Conservation (phyloP, 2,797 vertebrate species). For the Epinephelus coioides region DNA sequence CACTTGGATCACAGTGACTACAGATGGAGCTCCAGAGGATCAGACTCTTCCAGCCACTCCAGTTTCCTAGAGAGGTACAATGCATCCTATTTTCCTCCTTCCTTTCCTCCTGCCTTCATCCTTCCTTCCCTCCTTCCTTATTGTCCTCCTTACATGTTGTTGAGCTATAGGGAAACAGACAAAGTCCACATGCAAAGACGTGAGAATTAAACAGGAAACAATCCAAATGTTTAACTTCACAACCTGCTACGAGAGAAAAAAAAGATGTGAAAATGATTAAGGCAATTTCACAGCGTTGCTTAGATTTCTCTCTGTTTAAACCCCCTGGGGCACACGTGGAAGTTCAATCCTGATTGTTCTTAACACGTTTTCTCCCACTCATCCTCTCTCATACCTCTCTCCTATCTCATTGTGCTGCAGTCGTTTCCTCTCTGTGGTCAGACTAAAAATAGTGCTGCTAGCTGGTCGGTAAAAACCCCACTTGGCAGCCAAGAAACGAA, state of each 20-base stretch:
- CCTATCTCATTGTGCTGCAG: conserved; percentile 39
- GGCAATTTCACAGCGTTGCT: background rate
- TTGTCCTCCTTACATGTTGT: background rate
- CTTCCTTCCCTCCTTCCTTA: background rate
- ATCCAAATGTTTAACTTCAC: background rate
- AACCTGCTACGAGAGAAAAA: background rate
- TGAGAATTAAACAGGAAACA: background rate
- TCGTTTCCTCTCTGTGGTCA: conserved; percentile 45
- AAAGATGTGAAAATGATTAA: background rate
- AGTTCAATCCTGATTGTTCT: conserved; percentile 5
- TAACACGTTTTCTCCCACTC: conserved; percentile 8
- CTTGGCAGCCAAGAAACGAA: conserved; percentile 20
- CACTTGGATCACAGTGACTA: conserved; percentile 92
- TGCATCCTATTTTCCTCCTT: no score
- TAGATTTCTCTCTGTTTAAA: background rate
- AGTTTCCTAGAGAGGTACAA: conserved; percentile 91
- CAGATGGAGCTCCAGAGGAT: conserved; percentile 93
- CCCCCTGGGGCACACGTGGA: background rate
- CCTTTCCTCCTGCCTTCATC: no score
- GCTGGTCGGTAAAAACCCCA: conserved; percentile 35
- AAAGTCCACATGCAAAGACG: background rate
- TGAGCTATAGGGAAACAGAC: background rate
- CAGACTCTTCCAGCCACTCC: conserved; percentile 90
- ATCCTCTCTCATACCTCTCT: conserved; percentile 7
- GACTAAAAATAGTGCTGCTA: conserved; percentile 65